Evolutionary conservation across 2,113 vertebrate genomes (phyloP), one percentile per base, ranked within the genome.

Genomic region (Engraulis encrasicolus): DNA sequence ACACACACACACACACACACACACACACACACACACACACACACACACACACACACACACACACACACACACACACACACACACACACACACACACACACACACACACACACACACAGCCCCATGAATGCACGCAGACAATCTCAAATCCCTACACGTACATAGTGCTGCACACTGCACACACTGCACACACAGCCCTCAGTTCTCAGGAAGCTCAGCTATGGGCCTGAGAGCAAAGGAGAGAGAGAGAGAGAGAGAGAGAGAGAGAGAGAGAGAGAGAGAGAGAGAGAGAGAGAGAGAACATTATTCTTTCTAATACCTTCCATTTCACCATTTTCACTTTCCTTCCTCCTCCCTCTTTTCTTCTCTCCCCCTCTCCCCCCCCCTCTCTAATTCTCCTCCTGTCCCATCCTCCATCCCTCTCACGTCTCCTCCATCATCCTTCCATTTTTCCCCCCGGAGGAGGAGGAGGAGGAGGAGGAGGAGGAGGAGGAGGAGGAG

Each of bases 221-320:
- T 1, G 20, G n/a, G n/a, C n/a, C 6, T 61, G 18, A 4, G 58
- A 2, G 58, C 58, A 61, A 27, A 11, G 58, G 27, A 27, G 23
- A 83, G 9, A 34, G 78, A 20, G 38, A 27, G 27, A n/a, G n/a
- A 86, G 27, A n/a, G 84, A 84, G 11, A 34, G 50, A 58, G 82
- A 86, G 78, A 86, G 27, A 54, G 17, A 85, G 58, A 83, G 18
- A 79, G 45, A 48, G 80, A 48, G 23, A 84, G 45, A 84, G 66
- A 84, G 80, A 45, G 48, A 79, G 34, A 58, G 38, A 82, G 87
- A 89, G 85, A 80, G n/a, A 85, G 86, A 84, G 88, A 84, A 90
- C 81, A 85, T 90, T 91, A 90, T 87, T 91, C 89, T 74, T 79
- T 89, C 89, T 91, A 89, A 91, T 90, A 87, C 88, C 50, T 81